phyloP scores from a whole-genome alignment of 2,797 vertebrate genomes.

The Amphiprion clarkii region DNA sequence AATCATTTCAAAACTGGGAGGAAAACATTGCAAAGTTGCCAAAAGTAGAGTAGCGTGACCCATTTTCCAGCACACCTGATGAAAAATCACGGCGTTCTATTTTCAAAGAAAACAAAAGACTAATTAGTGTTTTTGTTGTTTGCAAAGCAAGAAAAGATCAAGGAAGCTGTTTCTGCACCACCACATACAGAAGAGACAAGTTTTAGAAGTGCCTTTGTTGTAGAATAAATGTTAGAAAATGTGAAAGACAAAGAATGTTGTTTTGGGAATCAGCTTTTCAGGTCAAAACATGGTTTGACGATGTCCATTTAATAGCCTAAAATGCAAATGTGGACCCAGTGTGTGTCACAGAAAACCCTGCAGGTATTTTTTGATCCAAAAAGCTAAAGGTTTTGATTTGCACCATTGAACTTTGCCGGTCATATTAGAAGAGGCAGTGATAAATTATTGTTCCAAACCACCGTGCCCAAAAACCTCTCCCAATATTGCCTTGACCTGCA shows the following conservation, averaged over 20 bases:
- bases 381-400: constrained; percentile 4
- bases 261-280: not conserved
- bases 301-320: not conserved
- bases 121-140: constrained; percentile 18
- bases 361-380: not conserved
- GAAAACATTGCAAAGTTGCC: constrained; percentile 22
- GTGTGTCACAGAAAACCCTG: constrained; percentile 4
- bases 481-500: constrained; percentile 54
- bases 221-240: not conserved
- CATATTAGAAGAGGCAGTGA: constrained; percentile 11
- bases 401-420: constrained; percentile 3
- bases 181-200: not conserved
- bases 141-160: constrained; percentile 18
- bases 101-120: constrained; percentile 16
- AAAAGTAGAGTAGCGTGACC: constrained; percentile 13
- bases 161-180: constrained; percentile 1
- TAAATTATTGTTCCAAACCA: constrained; percentile 34
- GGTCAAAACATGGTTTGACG: not conserved
- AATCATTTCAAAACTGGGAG: constrained; percentile 37
- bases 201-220: constrained; percentile 16
- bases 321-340: constrained; percentile 18
- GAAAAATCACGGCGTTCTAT: not conserved
- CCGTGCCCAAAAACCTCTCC: constrained; percentile 17
- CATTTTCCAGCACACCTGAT: constrained; percentile 34
- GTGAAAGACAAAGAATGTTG: not conserved